Base-by-base conservation (phyloP, 2,888 invertebrate species). In the Rhorus exstirpatorius region DNA sequence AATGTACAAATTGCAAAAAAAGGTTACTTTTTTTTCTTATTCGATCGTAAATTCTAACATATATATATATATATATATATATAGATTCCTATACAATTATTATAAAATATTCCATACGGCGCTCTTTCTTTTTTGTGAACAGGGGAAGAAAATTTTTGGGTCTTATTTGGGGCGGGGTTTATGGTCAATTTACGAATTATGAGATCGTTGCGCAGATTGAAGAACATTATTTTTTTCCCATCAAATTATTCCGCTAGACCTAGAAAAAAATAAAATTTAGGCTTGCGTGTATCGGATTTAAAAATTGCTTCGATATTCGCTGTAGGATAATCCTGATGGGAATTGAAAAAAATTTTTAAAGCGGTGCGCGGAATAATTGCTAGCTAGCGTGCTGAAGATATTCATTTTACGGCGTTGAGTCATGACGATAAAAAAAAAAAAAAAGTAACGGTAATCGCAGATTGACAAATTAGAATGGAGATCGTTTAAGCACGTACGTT, bases 201-300 rank as follows among this genome's bases (percentile, higher is more conserved):
- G 24, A 38, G 63, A 78, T 81, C 78, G 77, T 72, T 76, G 72
- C 55, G 63, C 60, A 63, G 83, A 19, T 78, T 65, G 68, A 38
- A 65, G 67, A 76, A 76, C 72, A 81, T 70, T 46, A 26, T 44
- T 65, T 53, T 31, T 53, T 87, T 86, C 86, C 87, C 89, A 87
- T 90, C 90, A 90, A 88, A 90, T 90, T 86, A 90, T 83, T 90
- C 88, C 90, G 90, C 90, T 90, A 89, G 87, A 90, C 89, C 90
- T 90, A 90, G 88, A 90, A 88, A 88, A 87, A 86, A 87, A 31
- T 31, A 84, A 81, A 81, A 74, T 51, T 61, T 65, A 81, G 71
- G 81, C 81, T 77, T n/a, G n/a, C n/a, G 68, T 72, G 44, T 77
- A 65, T 72, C 60, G 72, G 61, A 72, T 35, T 71, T 35, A 41